Evolutionary conservation across 2,888 invertebrate genomes (phyloP).

Genomic region (Coronaproctus castanopsis): DNA sequence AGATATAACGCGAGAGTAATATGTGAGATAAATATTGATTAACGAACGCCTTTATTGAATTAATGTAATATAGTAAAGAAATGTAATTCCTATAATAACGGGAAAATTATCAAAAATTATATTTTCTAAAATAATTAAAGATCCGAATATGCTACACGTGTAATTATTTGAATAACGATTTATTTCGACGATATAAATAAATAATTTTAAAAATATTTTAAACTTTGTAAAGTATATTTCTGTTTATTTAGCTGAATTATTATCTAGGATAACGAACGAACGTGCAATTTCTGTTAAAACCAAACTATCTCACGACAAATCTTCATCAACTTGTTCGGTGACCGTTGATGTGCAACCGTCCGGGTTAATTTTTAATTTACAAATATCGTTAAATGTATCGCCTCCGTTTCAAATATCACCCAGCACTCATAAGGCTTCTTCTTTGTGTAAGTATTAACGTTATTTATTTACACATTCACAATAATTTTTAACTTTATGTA

Average conservation of each 20-base stretch:
- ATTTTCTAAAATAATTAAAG: too few relatives aligned
- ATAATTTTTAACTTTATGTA: background rate
- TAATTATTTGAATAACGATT: too few relatives aligned
- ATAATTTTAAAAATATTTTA: too few relatives aligned
- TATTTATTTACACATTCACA: background rate
- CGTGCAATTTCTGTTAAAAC: background rate
- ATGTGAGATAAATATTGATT: too few relatives aligned
- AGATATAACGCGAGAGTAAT: too few relatives aligned
- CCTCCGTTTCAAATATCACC: conserved; percentile 4
- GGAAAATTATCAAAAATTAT: too few relatives aligned
- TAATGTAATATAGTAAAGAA: too few relatives aligned
- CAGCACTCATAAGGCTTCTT: background rate
- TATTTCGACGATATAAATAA: too few relatives aligned
- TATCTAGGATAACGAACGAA: background rate
- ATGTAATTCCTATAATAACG: too few relatives aligned
- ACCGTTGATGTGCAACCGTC: conserved; percentile 1
- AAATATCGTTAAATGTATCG: conserved; percentile 1
- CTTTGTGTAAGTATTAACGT: conserved; percentile 5
- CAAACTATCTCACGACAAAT: conserved; percentile 7
- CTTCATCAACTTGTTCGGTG: conserved; percentile 1
- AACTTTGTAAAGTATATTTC: too few relatives aligned
- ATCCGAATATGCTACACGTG: too few relatives aligned
- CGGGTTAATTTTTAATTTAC: conserved; percentile 3
- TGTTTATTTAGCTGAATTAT: conserved; percentile 1
- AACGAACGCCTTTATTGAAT: too few relatives aligned